Conservation (phyloP, 1,140 invertebrate genomes). For the Hycleus cichorii region DNA sequence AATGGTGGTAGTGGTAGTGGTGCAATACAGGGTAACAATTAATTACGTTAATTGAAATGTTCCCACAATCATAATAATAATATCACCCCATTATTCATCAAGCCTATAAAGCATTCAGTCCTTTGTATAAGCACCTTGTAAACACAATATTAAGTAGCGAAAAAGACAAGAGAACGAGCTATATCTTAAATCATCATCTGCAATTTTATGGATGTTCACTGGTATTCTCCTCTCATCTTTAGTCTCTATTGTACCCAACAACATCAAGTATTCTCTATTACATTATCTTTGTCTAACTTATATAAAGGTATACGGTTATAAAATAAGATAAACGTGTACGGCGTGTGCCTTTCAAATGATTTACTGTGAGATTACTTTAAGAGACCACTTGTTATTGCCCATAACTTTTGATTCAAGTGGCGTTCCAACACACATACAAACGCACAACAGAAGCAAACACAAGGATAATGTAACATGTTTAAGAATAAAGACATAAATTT, state of each 20-base stretch:
- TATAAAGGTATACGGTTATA: neutral
- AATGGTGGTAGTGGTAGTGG: no score
- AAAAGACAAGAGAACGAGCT: slow-evolving; percentile 26
- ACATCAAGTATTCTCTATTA: slow-evolving; percentile 4
- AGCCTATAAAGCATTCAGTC: slow-evolving; percentile 20
- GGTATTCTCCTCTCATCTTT: slow-evolving; percentile 18
- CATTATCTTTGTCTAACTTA: slow-evolving; percentile 12
- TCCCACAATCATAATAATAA: no score
- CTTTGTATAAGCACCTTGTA: slow-evolving; percentile 31
- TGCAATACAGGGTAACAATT: no score
- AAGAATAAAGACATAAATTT: no score
- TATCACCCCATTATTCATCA: no score
- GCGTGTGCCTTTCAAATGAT: slow-evolving; percentile 34
- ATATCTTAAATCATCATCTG: slow-evolving; percentile 40
- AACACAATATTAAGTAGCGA: slow-evolving; percentile 35
- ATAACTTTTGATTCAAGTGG: slow-evolving; percentile 41
- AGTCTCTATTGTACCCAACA: slow-evolving; percentile 20
- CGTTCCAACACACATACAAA: slow-evolving; percentile 23
- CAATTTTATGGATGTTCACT: slow-evolving; percentile 34
- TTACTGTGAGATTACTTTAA: slow-evolving; percentile 41
- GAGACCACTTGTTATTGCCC: slow-evolving; percentile 42
- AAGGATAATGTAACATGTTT: no score
- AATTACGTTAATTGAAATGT: no score
- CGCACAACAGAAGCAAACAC: neutral
- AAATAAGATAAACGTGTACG: slow-evolving; percentile 26